A percentile compares a stretch with the other conserved stretches of the same genome.
phyloP scores from a whole-genome alignment of 2,797 vertebrate genomes.

The Trachurus trachurus region DNA sequence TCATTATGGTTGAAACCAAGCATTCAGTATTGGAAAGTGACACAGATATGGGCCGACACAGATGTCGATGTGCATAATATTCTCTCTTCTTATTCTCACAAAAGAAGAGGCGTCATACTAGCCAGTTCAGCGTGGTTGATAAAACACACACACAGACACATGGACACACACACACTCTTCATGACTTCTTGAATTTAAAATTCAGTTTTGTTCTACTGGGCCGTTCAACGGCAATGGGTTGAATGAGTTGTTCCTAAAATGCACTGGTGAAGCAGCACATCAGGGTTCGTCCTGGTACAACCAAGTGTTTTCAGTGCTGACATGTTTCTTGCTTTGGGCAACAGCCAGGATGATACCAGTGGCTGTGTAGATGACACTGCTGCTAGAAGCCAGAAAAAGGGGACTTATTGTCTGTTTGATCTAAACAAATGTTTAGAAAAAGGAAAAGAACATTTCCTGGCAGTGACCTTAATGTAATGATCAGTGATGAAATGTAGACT shows the following conservation, averaged over 20 bases:
- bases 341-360: too few species aligned
- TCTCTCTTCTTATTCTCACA: not conserved
- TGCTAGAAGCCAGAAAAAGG: not conserved
- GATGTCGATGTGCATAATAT: slow-evolving; percentile 37
- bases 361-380: not conserved
- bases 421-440: not conserved
- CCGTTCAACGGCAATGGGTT: too few species aligned
- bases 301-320: not conserved
- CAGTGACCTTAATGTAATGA: too few species aligned
- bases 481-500: not conserved
- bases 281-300: not conserved
- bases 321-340: not conserved
- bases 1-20: slow-evolving; percentile 78
- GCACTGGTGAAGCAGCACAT: too few species aligned
- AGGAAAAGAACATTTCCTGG: not conserved
- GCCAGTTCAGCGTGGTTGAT: not conserved
- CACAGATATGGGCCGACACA: slow-evolving; percentile 48
- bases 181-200: not conserved
- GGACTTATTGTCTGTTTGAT: not conserved
- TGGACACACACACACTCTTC: not conserved
- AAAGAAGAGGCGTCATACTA: slow-evolving; percentile 3
- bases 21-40: slow-evolving; percentile 62
- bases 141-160: not conserved
- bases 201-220: not conserved
- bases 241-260: not conserved